Evolutionary conservation across 2,113 vertebrate genomes (phyloP).

Genomic region (Microcebus tavaratra): DNA sequence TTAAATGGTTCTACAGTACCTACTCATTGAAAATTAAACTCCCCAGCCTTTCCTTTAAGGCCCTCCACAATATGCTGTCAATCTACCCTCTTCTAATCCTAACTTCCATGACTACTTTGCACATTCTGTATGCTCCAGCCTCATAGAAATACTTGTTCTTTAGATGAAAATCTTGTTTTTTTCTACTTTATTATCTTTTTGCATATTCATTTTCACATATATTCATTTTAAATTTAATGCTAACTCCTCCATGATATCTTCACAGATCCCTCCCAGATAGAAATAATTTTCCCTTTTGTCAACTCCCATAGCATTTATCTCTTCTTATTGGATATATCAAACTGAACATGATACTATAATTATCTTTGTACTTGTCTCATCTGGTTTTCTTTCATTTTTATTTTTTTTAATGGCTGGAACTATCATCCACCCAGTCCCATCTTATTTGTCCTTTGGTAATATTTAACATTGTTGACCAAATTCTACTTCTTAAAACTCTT

Average conservation of each 20-base stretch:
- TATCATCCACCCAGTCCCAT: background rate
- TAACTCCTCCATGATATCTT: background rate
- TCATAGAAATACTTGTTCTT: background rate
- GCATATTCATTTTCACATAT: background rate
- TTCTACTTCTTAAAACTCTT: background rate
- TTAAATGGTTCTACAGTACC: background rate
- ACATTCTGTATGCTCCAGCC: background rate
- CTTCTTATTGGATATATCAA: background rate
- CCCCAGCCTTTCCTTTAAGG: background rate
- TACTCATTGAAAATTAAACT: background rate
- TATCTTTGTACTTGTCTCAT: background rate
- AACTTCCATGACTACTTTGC: background rate
- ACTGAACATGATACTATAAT: background rate
- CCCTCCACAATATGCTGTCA: background rate
- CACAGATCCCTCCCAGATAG: background rate
- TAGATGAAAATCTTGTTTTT: background rate
- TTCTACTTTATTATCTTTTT: background rate
- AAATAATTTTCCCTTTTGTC: background rate
- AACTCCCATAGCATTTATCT: background rate
- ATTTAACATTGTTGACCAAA: background rate
- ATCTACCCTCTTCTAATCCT: background rate
- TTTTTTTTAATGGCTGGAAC: background rate
- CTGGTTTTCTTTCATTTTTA: background rate
- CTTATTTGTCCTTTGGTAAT: background rate
- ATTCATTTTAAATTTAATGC: background rate